phyloP scores from a whole-genome alignment of 2,888 invertebrate genomes.

The Dicycla oo region DNA sequence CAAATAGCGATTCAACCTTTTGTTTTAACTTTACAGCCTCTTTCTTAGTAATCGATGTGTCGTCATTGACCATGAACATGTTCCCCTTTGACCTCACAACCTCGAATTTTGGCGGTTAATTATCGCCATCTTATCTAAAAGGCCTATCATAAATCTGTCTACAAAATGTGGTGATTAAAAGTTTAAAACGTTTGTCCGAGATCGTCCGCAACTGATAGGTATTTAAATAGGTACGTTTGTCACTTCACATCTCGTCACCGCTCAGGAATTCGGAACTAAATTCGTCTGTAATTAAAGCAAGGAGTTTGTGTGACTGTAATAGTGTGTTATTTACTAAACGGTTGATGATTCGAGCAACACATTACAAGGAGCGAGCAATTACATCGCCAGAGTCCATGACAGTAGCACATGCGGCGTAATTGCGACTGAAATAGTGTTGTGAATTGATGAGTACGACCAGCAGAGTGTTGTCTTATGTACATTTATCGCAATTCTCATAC shows the following conservation, averaged over 20 bases:
- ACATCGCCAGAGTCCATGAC: neutral
- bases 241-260: conserved; percentile 37
- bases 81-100: conserved; percentile 13
- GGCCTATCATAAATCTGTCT: conserved; percentile 25
- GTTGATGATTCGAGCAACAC: conserved; percentile 2
- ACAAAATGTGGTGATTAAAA: conserved; percentile 27
- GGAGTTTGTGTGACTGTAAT: conserved; percentile 18
- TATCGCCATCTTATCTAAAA: conserved; percentile 18
- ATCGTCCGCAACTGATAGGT: conserved; percentile 31
- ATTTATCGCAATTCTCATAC: neutral
- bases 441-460: conserved; percentile 25
- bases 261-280: conserved; percentile 50
- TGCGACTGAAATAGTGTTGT: conserved; percentile 29
- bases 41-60: neutral
- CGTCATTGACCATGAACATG: neutral
- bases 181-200: conserved; percentile 8
- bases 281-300: conserved; percentile 40
- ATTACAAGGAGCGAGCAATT: conserved; percentile 13
- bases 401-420: conserved; percentile 12
- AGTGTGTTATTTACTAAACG: conserved; percentile 3
- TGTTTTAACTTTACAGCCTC: neutral
- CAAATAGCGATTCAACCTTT: neutral
- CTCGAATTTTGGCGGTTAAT: conserved; percentile 14
- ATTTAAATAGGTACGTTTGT: conserved; percentile 26
- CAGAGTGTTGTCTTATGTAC: neutral